A percentile compares a stretch with the other conserved stretches of the same genome.
Conservation (phyloP, 1,140 invertebrate genomes). For the Catajapyx aquilonaris region DNA sequence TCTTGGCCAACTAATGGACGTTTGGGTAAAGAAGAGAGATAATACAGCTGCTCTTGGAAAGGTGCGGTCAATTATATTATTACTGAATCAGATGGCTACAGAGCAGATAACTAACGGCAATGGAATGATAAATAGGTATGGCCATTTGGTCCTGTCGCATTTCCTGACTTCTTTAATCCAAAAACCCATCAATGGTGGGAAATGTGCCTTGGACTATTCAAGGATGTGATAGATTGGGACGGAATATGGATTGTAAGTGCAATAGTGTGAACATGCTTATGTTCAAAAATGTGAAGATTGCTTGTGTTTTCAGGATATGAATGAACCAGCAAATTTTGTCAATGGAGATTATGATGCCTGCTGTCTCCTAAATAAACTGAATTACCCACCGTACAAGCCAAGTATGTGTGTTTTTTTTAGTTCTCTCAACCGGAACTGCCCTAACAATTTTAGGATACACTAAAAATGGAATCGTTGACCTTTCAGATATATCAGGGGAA, state of each 20-base stretch:
- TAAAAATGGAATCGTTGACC: no score
- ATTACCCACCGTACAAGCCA: slow-evolving; percentile 13
- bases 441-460: no score
- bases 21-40: slow-evolving; percentile 10
- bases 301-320: slow-evolving; percentile 21
- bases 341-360: slow-evolving; percentile 18
- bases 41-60: slow-evolving; percentile 10
- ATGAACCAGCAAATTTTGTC: slow-evolving; percentile 22
- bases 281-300: neutral
- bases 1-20: slow-evolving; percentile 11
- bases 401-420: slow-evolving; percentile 5
- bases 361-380: slow-evolving; percentile 11
- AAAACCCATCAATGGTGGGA: slow-evolving; percentile 19
- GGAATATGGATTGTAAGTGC: slow-evolving; percentile 18
- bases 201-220: slow-evolving; percentile 17
- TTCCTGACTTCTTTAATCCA: slow-evolving; percentile 20
- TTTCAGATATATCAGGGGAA: slow-evolving; percentile 5
- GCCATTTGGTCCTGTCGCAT: slow-evolving; percentile 16
- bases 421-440: no score
- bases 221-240: slow-evolving; percentile 17
- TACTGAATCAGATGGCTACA: no score
- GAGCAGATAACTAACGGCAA: no score
- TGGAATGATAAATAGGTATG: no score
- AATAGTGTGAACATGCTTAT: slow-evolving; percentile 1
- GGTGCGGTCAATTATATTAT: slow-evolving; percentile 20